Percentiles rank a stretch among this genome's conserved stretches.
Conservation (phyloP, 2,797 vertebrate genomes). For the Gymnopithys bicolor region DNA sequence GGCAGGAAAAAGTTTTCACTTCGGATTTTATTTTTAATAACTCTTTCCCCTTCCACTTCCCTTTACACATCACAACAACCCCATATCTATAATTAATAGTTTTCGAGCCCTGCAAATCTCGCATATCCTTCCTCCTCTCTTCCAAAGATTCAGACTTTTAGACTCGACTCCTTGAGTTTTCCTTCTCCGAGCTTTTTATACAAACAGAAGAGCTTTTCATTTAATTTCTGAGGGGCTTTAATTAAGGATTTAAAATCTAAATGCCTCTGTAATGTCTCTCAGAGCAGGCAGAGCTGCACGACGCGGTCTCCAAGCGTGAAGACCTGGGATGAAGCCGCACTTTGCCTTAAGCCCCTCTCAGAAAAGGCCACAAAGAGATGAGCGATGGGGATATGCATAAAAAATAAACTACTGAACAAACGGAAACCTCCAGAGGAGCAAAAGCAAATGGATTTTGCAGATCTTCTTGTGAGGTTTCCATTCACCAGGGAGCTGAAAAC, state of each 20-base stretch:
- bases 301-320: neutral
- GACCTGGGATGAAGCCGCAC: neutral
- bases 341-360: neutral
- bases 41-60: slow-evolving; percentile 21
- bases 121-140: neutral
- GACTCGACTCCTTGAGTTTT: neutral
- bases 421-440: slow-evolving; percentile 8
- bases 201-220: neutral
- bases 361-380: neutral
- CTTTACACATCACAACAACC: neutral
- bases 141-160: neutral
- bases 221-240: neutral
- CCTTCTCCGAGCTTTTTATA: neutral
- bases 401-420: slow-evolving; percentile 39
- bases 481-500: slow-evolving; percentile 15
- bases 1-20: neutral
- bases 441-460: slow-evolving; percentile 40
- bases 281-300: neutral
- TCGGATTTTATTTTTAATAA: neutral
- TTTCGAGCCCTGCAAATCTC: neutral
- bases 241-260: neutral
- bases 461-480: slow-evolving; percentile 49
- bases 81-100: neutral
- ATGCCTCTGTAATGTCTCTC: neutral
- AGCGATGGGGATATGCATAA: neutral